Evolutionary conservation across 2,797 vertebrate species (phyloP).

Genomic region (Cyclura pinguis): DNA sequence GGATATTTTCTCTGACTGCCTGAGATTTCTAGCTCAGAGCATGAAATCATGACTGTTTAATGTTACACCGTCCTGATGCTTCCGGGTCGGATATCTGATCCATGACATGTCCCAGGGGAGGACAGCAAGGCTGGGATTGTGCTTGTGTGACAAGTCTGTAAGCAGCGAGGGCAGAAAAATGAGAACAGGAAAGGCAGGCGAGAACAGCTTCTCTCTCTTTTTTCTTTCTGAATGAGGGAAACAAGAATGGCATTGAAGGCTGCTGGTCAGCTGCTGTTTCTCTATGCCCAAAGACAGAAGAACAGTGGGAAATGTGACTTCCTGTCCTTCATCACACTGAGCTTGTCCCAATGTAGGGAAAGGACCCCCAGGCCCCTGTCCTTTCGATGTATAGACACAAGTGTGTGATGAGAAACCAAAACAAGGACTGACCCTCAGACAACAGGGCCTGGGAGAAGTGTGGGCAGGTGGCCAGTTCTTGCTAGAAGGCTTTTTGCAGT

Average conservation of each 20-base stretch:
- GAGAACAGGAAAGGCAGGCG: background rate
- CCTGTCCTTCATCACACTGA: background rate
- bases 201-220: background rate
- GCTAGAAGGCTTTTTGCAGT: no score
- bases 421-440: background rate
- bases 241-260: background rate
- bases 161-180: background rate
- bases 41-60: constrained; percentile 22
- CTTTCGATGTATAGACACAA: background rate
- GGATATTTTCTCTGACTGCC: background rate
- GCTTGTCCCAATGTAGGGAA: background rate
- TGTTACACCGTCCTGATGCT: constrained; percentile 7
- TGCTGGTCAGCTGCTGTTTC: background rate
- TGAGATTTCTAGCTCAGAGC: background rate
- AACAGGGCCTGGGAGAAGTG: background rate
- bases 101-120: background rate
- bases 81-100: constrained; percentile 21
- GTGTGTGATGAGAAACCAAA: background rate
- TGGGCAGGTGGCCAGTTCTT: background rate
- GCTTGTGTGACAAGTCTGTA: background rate
- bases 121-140: constrained; percentile 1
- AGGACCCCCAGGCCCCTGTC: background rate
- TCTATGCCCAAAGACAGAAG: background rate
- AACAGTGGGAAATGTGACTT: no score
- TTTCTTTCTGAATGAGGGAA: background rate